These are phyloP conservation scores for Palythoa grandiflora DNA, from an alignment of 92 coral and sea anemone genomes.

Conservation along the genomic window DNA sequence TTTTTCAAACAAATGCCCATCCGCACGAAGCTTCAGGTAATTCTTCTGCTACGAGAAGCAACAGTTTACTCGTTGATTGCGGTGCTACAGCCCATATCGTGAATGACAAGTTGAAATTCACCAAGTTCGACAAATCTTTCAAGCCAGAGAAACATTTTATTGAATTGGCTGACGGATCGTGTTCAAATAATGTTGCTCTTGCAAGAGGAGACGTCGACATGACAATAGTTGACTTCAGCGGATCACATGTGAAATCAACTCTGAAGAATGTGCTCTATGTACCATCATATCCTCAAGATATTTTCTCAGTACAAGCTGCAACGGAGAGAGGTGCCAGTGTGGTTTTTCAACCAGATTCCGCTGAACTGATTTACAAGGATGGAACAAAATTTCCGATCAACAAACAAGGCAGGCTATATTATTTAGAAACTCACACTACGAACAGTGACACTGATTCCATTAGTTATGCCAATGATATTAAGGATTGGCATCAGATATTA, in stretches of 20 bases:
- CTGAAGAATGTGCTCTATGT: slow-evolving; percentile 40
- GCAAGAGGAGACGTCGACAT: slow-evolving; percentile 25
- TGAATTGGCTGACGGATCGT: slow-evolving; percentile 42
- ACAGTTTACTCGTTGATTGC: slow-evolving; percentile 35
- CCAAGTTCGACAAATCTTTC: slow-evolving; percentile 27
- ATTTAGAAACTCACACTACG: slow-evolving; percentile 29
- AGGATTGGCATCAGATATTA: slow-evolving; percentile 58
- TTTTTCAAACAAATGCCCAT: slow-evolving; percentile 33
- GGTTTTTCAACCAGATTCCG: slow-evolving; percentile 10
- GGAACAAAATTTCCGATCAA: slow-evolving; percentile 57
- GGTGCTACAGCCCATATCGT: slow-evolving; percentile 53
- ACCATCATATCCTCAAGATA: slow-evolving; percentile 53
- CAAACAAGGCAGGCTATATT: slow-evolving; percentile 50
- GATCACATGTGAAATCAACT: not conserved
- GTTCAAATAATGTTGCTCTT: slow-evolving; percentile 35
- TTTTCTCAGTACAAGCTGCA: slow-evolving; percentile 54
- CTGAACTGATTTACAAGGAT: slow-evolving; percentile 54
- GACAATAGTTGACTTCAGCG: not conserved
- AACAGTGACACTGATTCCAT: slow-evolving; percentile 45
- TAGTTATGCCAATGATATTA: slow-evolving; percentile 26
- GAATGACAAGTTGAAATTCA: slow-evolving; percentile 27
- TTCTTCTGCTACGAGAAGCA: not conserved
- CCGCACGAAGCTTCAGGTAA: not conserved
- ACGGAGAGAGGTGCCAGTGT: slow-evolving; percentile 40
- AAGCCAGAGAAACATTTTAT: slow-evolving; percentile 34